These are phyloP conservation scores for Heliothis peltigera DNA, from an alignment of 2,888 invertebrate genomes.

Conservation along the genomic window DNA sequence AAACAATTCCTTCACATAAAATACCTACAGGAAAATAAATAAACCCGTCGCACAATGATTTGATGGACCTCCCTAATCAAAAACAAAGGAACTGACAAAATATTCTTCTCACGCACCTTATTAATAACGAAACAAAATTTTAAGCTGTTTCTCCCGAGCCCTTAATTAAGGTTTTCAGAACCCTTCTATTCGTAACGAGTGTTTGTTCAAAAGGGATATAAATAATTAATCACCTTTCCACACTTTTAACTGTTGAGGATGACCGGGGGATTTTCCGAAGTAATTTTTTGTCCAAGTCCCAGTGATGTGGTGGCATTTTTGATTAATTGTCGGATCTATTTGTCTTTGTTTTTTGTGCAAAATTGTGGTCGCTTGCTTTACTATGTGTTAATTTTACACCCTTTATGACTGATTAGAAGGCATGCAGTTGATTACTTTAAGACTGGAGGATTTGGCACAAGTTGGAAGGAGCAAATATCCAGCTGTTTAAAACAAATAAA, in stretches of 20 bases:
- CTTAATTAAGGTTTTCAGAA: conserved; percentile 43
- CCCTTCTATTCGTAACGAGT: conserved; percentile 47
- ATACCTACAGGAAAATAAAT: not conserved
- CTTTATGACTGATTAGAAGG: too few species aligned
- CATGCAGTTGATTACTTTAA: too few species aligned
- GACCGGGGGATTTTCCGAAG: conserved; percentile 15
- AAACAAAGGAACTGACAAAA: not conserved
- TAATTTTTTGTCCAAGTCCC: conserved; percentile 18
- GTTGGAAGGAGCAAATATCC: too few species aligned
- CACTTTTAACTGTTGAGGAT: conserved; percentile 44
- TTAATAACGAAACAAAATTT: conserved; percentile 31
- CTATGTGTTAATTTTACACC: not conserved
- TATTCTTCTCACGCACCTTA: conserved; percentile 15
- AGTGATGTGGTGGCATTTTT: conserved; percentile 35
- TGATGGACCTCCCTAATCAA: conserved; percentile 1
- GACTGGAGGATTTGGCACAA: too few species aligned
- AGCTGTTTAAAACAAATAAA: not conserved
- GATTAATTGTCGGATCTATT: conserved; percentile 33
- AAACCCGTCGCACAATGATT: conserved; percentile 1
- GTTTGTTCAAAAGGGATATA: conserved; percentile 56
- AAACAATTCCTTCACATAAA: not conserved
- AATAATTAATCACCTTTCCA: conserved; percentile 55
- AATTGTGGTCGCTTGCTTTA: conserved; percentile 5
- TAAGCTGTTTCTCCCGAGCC: conserved; percentile 28
- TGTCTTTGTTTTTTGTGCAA: not conserved